A percentile compares a stretch with the other conserved stretches of the same genome.
These are phyloP conservation scores for Alauda arvensis DNA, from an alignment of 2,797 vertebrate species.

Conservation along the genomic window DNA sequence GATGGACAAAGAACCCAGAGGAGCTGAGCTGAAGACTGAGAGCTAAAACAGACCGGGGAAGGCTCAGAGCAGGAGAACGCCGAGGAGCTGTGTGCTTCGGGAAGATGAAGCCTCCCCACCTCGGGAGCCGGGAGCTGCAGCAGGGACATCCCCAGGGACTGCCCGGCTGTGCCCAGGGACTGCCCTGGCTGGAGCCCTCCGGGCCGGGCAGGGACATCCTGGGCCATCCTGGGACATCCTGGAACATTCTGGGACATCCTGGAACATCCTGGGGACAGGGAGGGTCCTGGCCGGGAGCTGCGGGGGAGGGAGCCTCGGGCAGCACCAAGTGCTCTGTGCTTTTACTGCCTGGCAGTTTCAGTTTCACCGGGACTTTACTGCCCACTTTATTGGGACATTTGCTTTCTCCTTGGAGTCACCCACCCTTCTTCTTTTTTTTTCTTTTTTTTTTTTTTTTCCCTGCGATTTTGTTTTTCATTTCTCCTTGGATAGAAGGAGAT, in stretches of 20 bases:
- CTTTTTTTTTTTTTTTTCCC: fast-evolving
- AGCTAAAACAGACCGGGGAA: neutral
- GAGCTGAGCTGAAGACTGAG: fast-evolving
- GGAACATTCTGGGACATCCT: no score
- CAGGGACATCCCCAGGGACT: neutral
- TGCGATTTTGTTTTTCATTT: neutral
- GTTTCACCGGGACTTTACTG: neutral
- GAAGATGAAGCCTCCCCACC: fast-evolving
- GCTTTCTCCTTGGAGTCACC: constrained; percentile 20
- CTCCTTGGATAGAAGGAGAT: neutral
- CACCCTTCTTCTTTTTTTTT: neutral
- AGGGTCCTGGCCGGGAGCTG: neutral
- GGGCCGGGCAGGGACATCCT: neutral
- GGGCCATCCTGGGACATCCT: no score
- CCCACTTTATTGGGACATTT: neutral
- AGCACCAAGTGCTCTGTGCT: neutral
- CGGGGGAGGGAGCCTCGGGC: fast-evolving
- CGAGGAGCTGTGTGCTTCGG: neutral
- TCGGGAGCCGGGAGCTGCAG: neutral
- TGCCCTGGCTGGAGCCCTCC: no score
- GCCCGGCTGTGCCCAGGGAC: no score
- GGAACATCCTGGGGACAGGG: neutral
- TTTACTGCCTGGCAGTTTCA: neutral
- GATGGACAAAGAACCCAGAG: neutral
- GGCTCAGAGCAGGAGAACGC: fast-evolving